phyloP scores from a whole-genome alignment of 2,113 vertebrate genomes.

The Acrocephalus arundinaceus region DNA sequence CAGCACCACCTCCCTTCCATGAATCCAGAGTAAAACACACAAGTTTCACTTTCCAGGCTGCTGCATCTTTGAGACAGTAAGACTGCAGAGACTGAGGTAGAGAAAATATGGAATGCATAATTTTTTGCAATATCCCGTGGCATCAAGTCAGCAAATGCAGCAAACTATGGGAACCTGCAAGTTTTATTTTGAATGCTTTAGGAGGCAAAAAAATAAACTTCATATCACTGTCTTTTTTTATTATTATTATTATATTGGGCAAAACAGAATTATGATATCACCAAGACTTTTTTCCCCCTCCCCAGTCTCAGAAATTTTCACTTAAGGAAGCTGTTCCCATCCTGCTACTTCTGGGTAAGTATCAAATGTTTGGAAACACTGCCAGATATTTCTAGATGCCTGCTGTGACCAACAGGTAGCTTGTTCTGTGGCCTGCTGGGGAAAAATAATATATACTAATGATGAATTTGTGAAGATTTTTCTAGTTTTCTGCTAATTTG shows the following conservation, averaged over 20 bases:
- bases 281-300: not conserved
- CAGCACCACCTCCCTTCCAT: not conserved
- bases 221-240: not conserved
- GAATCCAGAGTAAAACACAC: not conserved
- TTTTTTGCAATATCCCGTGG: not conserved
- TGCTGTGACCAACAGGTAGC: not conserved
- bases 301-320: not conserved
- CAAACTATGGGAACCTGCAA: not conserved
- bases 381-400: not conserved
- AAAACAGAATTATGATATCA: not conserved
- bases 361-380: not conserved
- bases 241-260: too few relatives aligned
- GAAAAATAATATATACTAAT: not conserved
- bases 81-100: too few relatives aligned
- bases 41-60: rapidly evolving
- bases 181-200: not conserved
- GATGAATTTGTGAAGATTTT: not conserved
- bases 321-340: not conserved
- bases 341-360: not conserved
- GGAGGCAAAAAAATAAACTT: not conserved
- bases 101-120: too few relatives aligned
- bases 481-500: not conserved
- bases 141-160: not conserved
- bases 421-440: not conserved
- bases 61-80: not conserved